Percentiles rank a stretch among this genome's conserved stretches.
Conservation (phyloP, 2,888 invertebrate genomes). For the Apoda limacodes region DNA sequence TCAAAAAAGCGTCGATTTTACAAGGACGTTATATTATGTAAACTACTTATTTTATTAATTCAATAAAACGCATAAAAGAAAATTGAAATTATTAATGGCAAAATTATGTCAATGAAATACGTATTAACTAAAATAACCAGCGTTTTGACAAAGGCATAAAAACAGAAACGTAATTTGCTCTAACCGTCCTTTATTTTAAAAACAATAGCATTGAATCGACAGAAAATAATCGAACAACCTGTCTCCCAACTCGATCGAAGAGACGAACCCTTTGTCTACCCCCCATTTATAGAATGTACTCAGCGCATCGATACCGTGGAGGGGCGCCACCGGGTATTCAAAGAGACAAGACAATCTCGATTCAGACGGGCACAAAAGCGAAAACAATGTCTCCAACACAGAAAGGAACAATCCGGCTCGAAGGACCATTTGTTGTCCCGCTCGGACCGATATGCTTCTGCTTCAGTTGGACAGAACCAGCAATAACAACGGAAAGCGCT, state of each 20-base stretch:
- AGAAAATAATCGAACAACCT: constrained; percentile 68
- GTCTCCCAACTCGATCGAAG: constrained; percentile 64
- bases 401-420: constrained; percentile 68
- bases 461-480: constrained; percentile 31
- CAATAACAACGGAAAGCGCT: constrained; percentile 67
- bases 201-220: constrained; percentile 63
- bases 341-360: constrained; percentile 69
- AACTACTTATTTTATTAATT: not conserved
- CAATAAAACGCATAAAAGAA: not conserved
- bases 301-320: constrained; percentile 55
- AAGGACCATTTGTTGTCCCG: constrained; percentile 55
- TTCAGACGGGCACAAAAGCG: constrained; percentile 66
- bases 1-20: not conserved
- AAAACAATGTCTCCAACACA: constrained; percentile 70
- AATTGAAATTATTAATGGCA: not conserved
- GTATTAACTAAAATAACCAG: constrained; percentile 2
- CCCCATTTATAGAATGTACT: constrained; percentile 65
- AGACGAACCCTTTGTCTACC: constrained; percentile 68
- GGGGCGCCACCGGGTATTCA: constrained; percentile 65
- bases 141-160: constrained; percentile 28
- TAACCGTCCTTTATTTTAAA: constrained; percentile 60
- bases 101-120: not conserved
- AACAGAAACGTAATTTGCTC: constrained; percentile 66
- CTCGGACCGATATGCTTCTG: constrained; percentile 28
- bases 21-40: not conserved